Conservation (phyloP, 2,113 vertebrate species). For the Globicephala melas region DNA sequence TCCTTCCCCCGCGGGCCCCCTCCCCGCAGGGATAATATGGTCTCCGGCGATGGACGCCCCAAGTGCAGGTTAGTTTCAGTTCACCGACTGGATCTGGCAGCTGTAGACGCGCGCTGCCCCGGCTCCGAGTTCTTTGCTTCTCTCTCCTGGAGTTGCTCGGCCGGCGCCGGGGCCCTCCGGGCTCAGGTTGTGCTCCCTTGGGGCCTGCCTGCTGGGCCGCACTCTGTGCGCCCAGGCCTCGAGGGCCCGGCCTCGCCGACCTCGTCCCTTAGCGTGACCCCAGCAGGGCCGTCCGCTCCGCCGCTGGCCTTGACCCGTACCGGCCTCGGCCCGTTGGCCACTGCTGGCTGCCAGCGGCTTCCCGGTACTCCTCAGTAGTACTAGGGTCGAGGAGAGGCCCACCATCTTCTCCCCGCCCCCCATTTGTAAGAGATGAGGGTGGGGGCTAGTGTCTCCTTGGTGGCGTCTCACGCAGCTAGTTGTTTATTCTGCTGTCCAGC, state of each 20-base stretch:
- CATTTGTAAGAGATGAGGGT: background rate
- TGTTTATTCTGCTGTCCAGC: background rate
- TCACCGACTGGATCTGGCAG: background rate
- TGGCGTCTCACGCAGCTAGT: background rate
- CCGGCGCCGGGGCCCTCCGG: background rate
- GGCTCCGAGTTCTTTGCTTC: background rate
- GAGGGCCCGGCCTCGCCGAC: background rate
- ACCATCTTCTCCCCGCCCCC: background rate
- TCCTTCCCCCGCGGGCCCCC: background rate
- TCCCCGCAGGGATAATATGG: conserved; percentile 73
- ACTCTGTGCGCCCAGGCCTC: background rate
- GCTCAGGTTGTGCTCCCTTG: background rate
- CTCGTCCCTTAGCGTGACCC: background rate
- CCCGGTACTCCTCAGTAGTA: background rate
- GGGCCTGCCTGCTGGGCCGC: background rate
- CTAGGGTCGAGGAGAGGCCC: background rate
- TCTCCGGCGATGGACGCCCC: conserved; percentile 78
- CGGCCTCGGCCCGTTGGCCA: background rate
- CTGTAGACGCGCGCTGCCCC: background rate
- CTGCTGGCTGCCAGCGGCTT: background rate
- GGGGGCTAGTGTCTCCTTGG: background rate
- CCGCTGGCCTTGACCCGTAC: background rate
- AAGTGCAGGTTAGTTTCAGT: conserved; percentile 74
- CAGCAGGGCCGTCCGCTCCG: background rate
- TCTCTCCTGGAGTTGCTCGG: background rate